Conservation (phyloP, 2,888 invertebrate genomes). For the Osmoderma eremita region DNA sequence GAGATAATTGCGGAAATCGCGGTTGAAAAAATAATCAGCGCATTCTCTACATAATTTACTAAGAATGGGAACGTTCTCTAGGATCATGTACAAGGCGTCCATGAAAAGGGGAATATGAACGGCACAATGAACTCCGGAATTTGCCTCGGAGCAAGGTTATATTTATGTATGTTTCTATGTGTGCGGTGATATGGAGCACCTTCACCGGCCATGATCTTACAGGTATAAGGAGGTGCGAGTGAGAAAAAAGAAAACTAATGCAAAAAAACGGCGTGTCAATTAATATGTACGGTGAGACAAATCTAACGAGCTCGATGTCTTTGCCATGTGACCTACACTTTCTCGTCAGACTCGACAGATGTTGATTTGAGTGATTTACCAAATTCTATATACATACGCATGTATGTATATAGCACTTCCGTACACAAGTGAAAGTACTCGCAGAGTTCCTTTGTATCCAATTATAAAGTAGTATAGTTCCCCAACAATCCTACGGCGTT, state of each 20-base stretch:
- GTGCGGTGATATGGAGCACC: constrained; percentile 51
- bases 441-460: constrained; percentile 24
- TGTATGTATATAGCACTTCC: constrained; percentile 29
- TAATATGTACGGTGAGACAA: constrained; percentile 8
- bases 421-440: constrained; percentile 30
- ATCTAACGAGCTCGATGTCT: constrained; percentile 8
- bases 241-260: background rate
- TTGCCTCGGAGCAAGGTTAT: constrained; percentile 55
- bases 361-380: constrained; percentile 28
- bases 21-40: constrained; percentile 5
- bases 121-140: constrained; percentile 49
- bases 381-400: constrained; percentile 16
- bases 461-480: constrained; percentile 24
- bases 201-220: constrained; percentile 59
- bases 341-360: constrained; percentile 13
- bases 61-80: constrained; percentile 25
- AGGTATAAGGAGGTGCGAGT: constrained; percentile 35
- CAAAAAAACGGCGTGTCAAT: constrained; percentile 8
- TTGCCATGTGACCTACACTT: constrained; percentile 13
- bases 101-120: constrained; percentile 50
- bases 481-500: background rate
- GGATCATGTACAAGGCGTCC: constrained; percentile 50
- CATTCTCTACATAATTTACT: constrained; percentile 5
- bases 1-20: constrained; percentile 34
- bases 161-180: constrained; percentile 54